A percentile compares a stretch with the other conserved stretches of the same genome.
Conservation (phyloP, 1,140 invertebrate species). For the Camponotus pennsylvanicus region DNA sequence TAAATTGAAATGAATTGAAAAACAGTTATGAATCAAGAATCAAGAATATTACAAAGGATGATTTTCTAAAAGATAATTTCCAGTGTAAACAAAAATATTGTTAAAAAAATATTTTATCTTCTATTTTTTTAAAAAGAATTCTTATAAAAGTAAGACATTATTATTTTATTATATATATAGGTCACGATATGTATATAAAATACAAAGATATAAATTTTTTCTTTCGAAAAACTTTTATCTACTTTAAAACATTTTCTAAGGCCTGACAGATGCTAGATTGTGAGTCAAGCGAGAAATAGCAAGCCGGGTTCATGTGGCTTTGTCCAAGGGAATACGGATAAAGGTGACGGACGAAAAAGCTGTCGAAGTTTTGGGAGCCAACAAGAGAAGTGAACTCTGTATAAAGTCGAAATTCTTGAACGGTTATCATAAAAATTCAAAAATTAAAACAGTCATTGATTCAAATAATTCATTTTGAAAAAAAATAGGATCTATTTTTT, state of each 20-base stretch:
- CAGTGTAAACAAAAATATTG: neutral
- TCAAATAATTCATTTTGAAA: constrained; percentile 82
- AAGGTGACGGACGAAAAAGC: constrained; percentile 82
- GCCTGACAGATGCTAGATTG: constrained; percentile 35
- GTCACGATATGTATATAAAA: neutral
- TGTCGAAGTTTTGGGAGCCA: constrained; percentile 78
- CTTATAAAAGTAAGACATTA: neutral
- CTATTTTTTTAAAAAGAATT: neutral
- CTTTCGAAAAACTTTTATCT: neutral
- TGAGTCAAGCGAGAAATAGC: constrained; percentile 39
- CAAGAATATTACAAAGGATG: neutral
- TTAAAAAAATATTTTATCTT: neutral
- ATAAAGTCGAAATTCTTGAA: constrained; percentile 77
- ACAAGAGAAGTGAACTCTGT: constrained; percentile 82
- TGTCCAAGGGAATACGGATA: constrained; percentile 65
- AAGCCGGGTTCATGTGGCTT: constrained; percentile 77
- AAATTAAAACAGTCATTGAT: constrained; percentile 85
- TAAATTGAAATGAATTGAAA: neutral
- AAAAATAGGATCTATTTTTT: neutral
- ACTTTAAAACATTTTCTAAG: constrained; percentile 11
- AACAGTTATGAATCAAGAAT: neutral
- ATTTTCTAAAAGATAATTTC: neutral
- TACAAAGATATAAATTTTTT: neutral
- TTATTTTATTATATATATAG: neutral
- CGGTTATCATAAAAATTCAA: constrained; percentile 73